Evolutionary conservation across 1,140 invertebrate species (phyloP).

Genomic region (Leptopilina boulardi): DNA sequence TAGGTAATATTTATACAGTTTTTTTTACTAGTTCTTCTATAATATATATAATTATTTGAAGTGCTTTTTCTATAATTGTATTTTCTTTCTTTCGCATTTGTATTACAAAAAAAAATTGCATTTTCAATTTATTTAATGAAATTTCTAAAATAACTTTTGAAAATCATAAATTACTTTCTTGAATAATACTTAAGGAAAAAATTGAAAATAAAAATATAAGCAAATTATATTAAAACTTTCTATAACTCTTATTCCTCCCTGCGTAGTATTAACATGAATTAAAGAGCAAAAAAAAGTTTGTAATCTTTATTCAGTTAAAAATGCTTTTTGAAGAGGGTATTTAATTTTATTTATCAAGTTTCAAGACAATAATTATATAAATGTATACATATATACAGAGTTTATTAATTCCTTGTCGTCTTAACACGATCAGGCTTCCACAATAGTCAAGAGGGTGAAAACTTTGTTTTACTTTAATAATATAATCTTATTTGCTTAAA

Average conservation of each 20-base stretch:
- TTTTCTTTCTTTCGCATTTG: background rate
- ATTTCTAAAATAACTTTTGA: no score
- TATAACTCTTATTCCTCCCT: no score
- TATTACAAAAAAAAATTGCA: no score
- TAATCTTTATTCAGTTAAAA: slow-evolving; percentile 11
- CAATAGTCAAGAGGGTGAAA: background rate
- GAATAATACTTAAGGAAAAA: no score
- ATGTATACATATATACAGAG: background rate
- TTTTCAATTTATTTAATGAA: no score
- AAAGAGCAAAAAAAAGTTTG: background rate
- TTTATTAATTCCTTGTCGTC: background rate
- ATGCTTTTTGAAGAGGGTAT: background rate
- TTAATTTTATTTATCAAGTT: slow-evolving; percentile 1
- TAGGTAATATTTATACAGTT: background rate
- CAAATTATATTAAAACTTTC: no score
- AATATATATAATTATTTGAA: background rate
- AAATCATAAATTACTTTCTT: no score
- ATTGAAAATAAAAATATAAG: no score
- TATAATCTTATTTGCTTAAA: background rate
- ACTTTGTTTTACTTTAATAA: background rate
- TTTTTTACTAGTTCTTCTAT: background rate
- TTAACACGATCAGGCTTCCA: background rate
- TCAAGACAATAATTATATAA: background rate
- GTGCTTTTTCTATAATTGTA: background rate
- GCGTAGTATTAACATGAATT: background rate